Evolutionary conservation across 2,888 invertebrate species (phyloP).

Genomic region (Perizoma affinitatum): DNA sequence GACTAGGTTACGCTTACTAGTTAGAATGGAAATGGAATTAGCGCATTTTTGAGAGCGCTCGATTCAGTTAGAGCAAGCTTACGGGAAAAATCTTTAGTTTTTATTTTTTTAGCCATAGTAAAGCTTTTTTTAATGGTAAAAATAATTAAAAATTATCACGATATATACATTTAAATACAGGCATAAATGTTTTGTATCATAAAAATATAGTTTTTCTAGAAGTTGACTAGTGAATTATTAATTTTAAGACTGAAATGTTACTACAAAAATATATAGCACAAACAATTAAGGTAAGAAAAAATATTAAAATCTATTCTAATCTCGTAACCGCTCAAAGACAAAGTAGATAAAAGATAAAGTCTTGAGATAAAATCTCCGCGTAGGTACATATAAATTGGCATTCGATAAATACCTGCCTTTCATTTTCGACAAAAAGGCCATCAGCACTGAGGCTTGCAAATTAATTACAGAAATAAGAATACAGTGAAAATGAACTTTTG

Average conservation of each 20-base stretch:
- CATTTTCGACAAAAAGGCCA: slow-evolving; percentile 39
- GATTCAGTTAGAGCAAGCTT: neutral
- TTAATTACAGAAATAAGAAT: slow-evolving; percentile 54
- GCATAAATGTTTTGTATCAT: no score
- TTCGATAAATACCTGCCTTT: slow-evolving; percentile 42
- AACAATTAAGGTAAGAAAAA: slow-evolving; percentile 7
- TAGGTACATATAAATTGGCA: slow-evolving; percentile 28
- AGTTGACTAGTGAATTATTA: neutral
- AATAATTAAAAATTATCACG: no score
- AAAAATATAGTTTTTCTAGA: no score
- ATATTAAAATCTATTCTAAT: slow-evolving; percentile 8
- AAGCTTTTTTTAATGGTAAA: neutral
- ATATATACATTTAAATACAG: no score
- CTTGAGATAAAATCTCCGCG: slow-evolving; percentile 19
- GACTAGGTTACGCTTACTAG: slow-evolving; percentile 41
- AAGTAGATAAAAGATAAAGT: slow-evolving; percentile 23
- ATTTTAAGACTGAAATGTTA: neutral
- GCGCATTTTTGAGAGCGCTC: slow-evolving; percentile 25
- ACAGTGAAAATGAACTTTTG: slow-evolving; percentile 49
- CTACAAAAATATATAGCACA: neutral
- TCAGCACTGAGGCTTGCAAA: slow-evolving; percentile 41
- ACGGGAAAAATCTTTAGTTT: neutral
- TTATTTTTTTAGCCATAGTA: neutral
- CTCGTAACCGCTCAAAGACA: slow-evolving; percentile 21
- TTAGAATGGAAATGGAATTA: slow-evolving; percentile 30